A percentile compares a stretch with the other conserved stretches of the same genome.
Conservation (phyloP, 2,797 vertebrate species). For the Xenopus petersii region DNA sequence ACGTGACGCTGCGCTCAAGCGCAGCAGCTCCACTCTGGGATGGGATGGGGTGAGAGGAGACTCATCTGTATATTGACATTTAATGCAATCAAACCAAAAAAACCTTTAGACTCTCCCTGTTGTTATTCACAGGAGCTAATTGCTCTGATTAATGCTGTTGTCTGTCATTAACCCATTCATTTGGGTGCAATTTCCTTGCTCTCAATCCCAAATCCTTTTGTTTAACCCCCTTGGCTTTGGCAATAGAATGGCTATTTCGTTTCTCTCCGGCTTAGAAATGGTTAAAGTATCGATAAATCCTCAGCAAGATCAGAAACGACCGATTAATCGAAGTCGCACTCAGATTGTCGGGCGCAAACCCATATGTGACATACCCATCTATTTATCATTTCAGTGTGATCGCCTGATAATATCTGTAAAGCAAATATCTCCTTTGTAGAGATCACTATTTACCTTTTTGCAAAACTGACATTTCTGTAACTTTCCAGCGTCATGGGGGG, state of each 20-base stretch:
- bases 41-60: slow-evolving; percentile 58
- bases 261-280: background rate
- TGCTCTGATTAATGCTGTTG: slow-evolving; percentile 71
- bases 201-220: background rate
- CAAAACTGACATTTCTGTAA: no score
- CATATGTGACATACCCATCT: no score
- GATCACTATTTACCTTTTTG: no score
- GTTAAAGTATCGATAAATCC: background rate
- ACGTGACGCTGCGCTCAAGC: slow-evolving; percentile 85
- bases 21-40: slow-evolving; percentile 66
- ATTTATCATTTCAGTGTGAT: no score
- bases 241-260: slow-evolving; percentile 3
- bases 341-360: no score
- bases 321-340: no score
- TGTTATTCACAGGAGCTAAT: slow-evolving; percentile 63
- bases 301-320: no score
- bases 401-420: no score
- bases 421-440: no score
- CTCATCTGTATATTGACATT: slow-evolving; percentile 83
- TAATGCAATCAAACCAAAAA: slow-evolving; percentile 87
- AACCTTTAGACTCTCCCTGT: slow-evolving; percentile 53
- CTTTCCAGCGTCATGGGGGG: no score
- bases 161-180: slow-evolving; percentile 57
- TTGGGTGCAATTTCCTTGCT: slow-evolving; percentile 63
- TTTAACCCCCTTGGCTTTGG: slow-evolving; percentile 10